Base-by-base conservation (phyloP, 2,888 invertebrate genomes). In the Heteromyza rotundicornis region DNA sequence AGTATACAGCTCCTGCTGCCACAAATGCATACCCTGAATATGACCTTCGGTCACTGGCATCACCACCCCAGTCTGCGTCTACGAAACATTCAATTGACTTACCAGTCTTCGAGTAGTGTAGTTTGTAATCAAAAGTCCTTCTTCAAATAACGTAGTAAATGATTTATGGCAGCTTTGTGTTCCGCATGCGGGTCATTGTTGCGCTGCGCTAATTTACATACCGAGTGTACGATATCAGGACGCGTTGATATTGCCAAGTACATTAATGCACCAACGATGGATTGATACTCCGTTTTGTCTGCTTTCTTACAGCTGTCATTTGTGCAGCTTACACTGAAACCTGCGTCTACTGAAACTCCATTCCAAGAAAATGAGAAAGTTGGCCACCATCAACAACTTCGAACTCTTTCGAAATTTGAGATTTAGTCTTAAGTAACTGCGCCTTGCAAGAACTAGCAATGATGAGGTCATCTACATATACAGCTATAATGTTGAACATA, bases 181-280 rank as follows among this genome's bases (percentile, higher is more conserved):
- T 72, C 72, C 1, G 17, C 14, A 57, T 72, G 68, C 8, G 71
- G 69, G 52, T 70, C 58, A 0, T 22, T 64, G 22, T 68, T 74
- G 3, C 51, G 62, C 23, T 74, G 70, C 1, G 70, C 59, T 8
- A 70, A 35, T 56, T 70, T 69, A 24, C 61, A 65, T 1, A 68
- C 64, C 1, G 69, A 69, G 44, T 69, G 69, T 2, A 67, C 7
- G 5, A 69, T 69, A 16, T 69, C 68, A 5, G 68, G 64, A 0
- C 69, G 61, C 1, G 67, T 64, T 5, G 62, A 63, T 5, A 69
- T 52, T 1, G 66, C 66, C 2, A 69, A 14, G 44, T 69, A 67
- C 62, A 65, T 67, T 1, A 67, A 17, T 0, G 64, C 63, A 3
- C 67, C 67, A 8, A 66, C 67, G 1, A 68, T 49, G 8, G 68